Percentiles rank a stretch among this genome's conserved stretches.
Evolutionary conservation across 2,797 vertebrate species (phyloP).

Genomic region (Bucorvus abyssinicus): DNA sequence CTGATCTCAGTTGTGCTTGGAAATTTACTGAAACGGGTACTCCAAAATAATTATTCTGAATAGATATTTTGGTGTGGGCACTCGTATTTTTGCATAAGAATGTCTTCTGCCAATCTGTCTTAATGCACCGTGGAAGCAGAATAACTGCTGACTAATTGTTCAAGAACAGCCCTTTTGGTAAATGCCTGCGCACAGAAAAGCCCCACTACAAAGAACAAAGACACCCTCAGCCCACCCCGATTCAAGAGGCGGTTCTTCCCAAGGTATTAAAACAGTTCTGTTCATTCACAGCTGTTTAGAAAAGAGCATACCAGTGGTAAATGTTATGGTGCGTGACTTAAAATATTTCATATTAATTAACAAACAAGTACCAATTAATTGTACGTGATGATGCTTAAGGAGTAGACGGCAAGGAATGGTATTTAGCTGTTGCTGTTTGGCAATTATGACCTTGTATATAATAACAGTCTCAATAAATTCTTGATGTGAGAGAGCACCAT

Average conservation of each 20-base stretch:
- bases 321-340: conserved; percentile 19
- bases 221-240: accelerated
- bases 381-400: conserved; percentile 17
- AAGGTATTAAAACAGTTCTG: background rate
- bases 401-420: conserved; percentile 27
- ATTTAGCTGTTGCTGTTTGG: conserved; percentile 55
- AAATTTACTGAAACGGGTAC: background rate
- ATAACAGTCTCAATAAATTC: conserved; percentile 55
- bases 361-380: conserved; percentile 48
- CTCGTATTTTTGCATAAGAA: background rate
- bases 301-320: conserved; percentile 15
- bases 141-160: background rate
- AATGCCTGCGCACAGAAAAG: background rate
- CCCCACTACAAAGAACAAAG: background rate
- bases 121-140: background rate
- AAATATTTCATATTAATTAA: conserved; percentile 55
- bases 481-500: conserved; percentile 37
- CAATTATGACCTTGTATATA: conserved; percentile 53
- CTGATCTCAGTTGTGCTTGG: background rate
- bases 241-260: background rate
- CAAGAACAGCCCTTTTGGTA: background rate
- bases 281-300: background rate
- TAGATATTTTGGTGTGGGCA: background rate
- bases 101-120: background rate
- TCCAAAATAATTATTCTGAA: background rate